A percentile compares a stretch with the other conserved stretches of the same genome.
Evolutionary conservation across 2,797 vertebrate genomes (phyloP).

Genomic region (Microctenopoma steveboyesi): DNA sequence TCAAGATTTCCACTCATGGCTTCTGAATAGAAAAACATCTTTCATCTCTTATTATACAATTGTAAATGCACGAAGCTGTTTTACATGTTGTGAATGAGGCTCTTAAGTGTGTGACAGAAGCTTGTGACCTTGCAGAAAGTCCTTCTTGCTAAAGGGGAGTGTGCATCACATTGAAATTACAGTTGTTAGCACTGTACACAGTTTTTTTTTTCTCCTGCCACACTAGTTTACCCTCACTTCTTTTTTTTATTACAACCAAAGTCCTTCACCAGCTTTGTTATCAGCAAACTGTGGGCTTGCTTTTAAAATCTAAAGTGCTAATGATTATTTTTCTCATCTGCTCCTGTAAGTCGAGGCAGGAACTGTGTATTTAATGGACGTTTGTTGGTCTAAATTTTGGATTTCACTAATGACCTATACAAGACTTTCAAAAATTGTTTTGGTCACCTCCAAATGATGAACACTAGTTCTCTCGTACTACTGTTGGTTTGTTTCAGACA

Average conservation of each 20-base stretch:
- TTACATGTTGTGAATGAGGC: constrained; percentile 48
- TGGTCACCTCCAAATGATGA: no score
- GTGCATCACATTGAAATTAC: constrained; percentile 21
- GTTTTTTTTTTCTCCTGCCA: constrained; percentile 13
- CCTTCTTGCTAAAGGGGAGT: constrained; percentile 32
- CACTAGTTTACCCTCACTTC: neutral
- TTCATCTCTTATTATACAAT: constrained; percentile 38
- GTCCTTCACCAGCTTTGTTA: constrained; percentile 3
- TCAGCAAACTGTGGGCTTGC: neutral
- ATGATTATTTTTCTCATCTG: neutral
- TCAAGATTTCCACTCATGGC: constrained; percentile 37
- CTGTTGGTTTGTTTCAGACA: no score
- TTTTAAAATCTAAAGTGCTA: constrained; percentile 2
- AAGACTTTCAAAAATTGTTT: no score
- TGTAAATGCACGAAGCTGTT: constrained; percentile 49
- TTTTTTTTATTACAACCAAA: constrained; percentile 6
- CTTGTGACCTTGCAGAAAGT: constrained; percentile 59
- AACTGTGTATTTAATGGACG: neutral
- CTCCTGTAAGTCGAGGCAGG: neutral
- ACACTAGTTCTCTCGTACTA: no score
- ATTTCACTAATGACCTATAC: neutral
- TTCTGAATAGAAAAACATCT: constrained; percentile 30
- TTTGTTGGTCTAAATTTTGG: neutral
- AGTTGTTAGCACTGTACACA: neutral
- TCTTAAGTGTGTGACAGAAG: constrained; percentile 49